Percentiles rank a stretch among this genome's conserved stretches.
These are phyloP conservation scores for Drosophila trapezifrons DNA, from an alignment of 1,140 invertebrate genomes.

Conservation along the genomic window DNA sequence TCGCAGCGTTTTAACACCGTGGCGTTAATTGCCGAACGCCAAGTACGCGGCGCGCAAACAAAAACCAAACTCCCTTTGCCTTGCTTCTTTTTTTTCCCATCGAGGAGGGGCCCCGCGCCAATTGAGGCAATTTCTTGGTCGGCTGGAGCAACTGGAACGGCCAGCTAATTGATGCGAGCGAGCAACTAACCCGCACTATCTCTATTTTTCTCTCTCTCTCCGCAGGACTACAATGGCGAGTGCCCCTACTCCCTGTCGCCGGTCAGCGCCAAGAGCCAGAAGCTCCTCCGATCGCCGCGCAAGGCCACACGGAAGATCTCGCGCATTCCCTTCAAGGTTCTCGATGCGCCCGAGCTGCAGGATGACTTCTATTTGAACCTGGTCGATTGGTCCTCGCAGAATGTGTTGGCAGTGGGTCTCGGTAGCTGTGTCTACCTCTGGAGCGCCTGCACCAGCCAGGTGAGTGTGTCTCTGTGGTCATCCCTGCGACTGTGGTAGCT, in stretches of 20 bases:
- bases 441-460: slow-evolving; percentile 99
- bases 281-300: slow-evolving; percentile 95
- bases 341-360: slow-evolving; percentile 99
- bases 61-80: slow-evolving; percentile 38
- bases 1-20: slow-evolving; percentile 63
- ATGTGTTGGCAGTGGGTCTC: slow-evolving; percentile 99
- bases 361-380: slow-evolving; percentile 99
- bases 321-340: slow-evolving; percentile 97
- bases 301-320: slow-evolving; percentile 98
- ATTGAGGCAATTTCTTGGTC: slow-evolving; percentile 55
- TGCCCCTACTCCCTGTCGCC: slow-evolving; percentile 96
- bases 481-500: background rate
- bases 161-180: slow-evolving; percentile 20
- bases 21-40: slow-evolving; percentile 68
- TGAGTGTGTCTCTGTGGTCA: slow-evolving; percentile 74
- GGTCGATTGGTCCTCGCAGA: slow-evolving; percentile 99
- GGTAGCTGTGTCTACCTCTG: slow-evolving; percentile 99
- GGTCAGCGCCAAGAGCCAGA: slow-evolving; percentile 96
- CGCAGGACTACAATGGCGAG: slow-evolving; percentile 86
- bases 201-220: slow-evolving; percentile 41
- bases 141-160: slow-evolving; percentile 52
- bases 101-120: background rate
- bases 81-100: slow-evolving; percentile 13
- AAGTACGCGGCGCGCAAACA: slow-evolving; percentile 71
- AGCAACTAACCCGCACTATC: background rate